Base-by-base conservation (phyloP, 1,140 invertebrate genomes). In the Drosophila ficusphila region DNA sequence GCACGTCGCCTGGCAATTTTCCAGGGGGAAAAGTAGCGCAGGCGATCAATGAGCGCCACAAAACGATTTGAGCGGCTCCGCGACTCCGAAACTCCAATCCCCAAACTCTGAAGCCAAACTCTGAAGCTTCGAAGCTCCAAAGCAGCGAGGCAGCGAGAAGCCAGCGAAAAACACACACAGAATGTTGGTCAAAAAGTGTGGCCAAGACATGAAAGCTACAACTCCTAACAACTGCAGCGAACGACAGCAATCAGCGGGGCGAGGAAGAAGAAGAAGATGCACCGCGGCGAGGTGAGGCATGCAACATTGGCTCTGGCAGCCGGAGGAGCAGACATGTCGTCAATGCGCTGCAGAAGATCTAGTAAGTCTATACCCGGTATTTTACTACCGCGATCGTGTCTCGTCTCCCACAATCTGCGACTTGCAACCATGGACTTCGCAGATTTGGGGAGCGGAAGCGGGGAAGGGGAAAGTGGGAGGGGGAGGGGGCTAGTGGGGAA, bases 121-220 rank as follows among this genome's bases (percentile, higher is more conserved):
- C n/a, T n/a, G n/a, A n/a, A n/a, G n/a, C n/a, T n/a, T n/a, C n/a
- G n/a, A n/a, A n/a, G n/a, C n/a, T n/a, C n/a, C n/a, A n/a, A n/a
- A n/a, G n/a, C n/a, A n/a, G n/a, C n/a, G n/a, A n/a, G n/a, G n/a
- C n/a, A n/a, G n/a, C n/a, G n/a, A n/a, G n/a, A n/a, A 61, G 42
- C 8, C 41, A 51, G 29, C 52, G 27, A 31, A 76, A 86, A 79
- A 79, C 65, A 75, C 79, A 85, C 77, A 86, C 44, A 86, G 74
- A 86, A 88, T 88, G 77, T 88, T 88, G 82, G 82, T 88, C 82
- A 88, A 88, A 88, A 90, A 86, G 86, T 90, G 86, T 90, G 86
- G 81, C 86, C 70, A 81, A 90, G 77, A 90, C 86, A 90, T 86
- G 86, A 81, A 88, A 88, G 83, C 78, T 88, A 88, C 83, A 88